These are phyloP conservation scores for Chymomyza costata DNA, from an alignment of 1,140 invertebrate genomes.

Conservation along the genomic window DNA sequence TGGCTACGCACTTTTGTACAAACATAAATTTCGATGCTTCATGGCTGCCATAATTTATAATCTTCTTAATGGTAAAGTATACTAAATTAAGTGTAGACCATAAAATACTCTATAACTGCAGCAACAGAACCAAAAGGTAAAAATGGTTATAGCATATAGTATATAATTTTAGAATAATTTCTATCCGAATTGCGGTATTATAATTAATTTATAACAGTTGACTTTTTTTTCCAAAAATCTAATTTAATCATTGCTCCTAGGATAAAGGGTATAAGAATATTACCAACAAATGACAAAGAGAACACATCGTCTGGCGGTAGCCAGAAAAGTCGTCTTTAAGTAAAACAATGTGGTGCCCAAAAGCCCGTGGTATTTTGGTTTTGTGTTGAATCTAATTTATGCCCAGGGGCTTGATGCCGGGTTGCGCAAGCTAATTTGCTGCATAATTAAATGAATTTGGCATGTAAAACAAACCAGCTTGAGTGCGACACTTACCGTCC, in stretches of 20 bases:
- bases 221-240: no score
- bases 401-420: conserved; percentile 24
- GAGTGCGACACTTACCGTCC: conserved; percentile 88
- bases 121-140: no score
- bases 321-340: conserved; percentile 13
- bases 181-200: no score
- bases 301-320: conserved; percentile 11
- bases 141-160: no score
- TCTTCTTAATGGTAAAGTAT: conserved; percentile 73
- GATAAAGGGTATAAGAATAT: no score
- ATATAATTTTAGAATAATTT: no score
- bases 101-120: no score
- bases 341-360: conserved; percentile 22
- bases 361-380: conserved; percentile 61
- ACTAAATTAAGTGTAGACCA: no score
- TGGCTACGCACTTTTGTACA: no score
- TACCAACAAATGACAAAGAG: conserved; percentile 25
- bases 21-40: no score
- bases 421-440: conserved; percentile 55
- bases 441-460: conserved; percentile 66
- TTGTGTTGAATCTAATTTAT: conserved; percentile 63
- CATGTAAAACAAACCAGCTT: conserved; percentile 53
- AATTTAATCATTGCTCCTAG: no score
- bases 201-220: no score
- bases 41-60: conserved; percentile 73